Evolutionary conservation across 2,113 vertebrate species (phyloP).

Genomic region (Seriola quinqueradiata): DNA sequence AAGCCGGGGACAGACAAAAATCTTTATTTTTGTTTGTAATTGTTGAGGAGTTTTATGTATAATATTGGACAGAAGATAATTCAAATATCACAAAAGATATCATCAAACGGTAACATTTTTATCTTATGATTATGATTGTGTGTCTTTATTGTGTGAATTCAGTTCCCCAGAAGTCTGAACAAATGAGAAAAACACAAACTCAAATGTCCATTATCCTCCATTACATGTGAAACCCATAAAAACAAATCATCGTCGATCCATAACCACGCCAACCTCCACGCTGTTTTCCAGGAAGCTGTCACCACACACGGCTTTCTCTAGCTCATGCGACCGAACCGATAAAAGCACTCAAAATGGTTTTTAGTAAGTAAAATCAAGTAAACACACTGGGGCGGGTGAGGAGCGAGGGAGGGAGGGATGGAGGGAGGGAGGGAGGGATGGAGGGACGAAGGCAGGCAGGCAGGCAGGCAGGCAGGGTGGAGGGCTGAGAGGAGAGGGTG

Average conservation of each 20-base stretch:
- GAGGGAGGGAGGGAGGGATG: not conserved
- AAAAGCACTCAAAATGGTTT: slow-evolving; percentile 51
- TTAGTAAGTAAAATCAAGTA: slow-evolving; percentile 60
- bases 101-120: not conserved
- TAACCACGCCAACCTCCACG: slow-evolving; percentile 42
- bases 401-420: not conserved
- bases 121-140: not conserved
- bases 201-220: slow-evolving; percentile 30
- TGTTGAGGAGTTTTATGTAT: slow-evolving; percentile 1
- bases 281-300: slow-evolving; percentile 48
- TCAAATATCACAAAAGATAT: not conserved
- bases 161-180: slow-evolving; percentile 5
- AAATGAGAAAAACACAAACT: slow-evolving; percentile 39
- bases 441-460: not conserved
- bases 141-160: slow-evolving; percentile 3
- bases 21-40: not conserved
- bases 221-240: slow-evolving; percentile 39
- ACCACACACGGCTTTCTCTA: not conserved
- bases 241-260: slow-evolving; percentile 31
- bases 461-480: not conserved
- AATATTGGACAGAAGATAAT: not conserved
- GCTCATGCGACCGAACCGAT: slow-evolving; percentile 16
- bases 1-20: no score
- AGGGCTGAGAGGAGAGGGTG: slow-evolving; percentile 27
- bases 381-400: slow-evolving; percentile 21